Evolutionary conservation across 2,888 invertebrate genomes (phyloP), one percentile per base, ranked within the genome.

Genomic region (Lomographa bimaculata): DNA sequence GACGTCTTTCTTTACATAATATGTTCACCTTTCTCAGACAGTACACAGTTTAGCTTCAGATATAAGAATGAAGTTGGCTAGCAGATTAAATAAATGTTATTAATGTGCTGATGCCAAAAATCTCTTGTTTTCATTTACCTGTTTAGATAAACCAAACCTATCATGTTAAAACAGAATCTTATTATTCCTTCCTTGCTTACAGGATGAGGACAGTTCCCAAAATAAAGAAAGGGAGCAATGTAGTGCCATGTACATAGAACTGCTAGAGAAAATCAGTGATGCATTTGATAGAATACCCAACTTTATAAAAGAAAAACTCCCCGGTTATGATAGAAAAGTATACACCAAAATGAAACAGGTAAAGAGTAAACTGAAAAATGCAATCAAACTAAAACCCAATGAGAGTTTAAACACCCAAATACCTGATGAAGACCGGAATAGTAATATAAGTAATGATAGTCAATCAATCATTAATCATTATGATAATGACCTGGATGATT

Each of bases 201-300:
- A 81, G 75, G 57, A 61, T 17, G 42, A 59, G 18, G 34, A 27
- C 27, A 41, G 23, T 23, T 35, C 65, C 26, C 46, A 62, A 6
- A 34, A 37, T 12, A 41, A 57, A 54, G 67, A 81, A 6, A 60
- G 57, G 41, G 76, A 82, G 7, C 57, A 72, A 37, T 86, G 82
- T 35, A 91, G 90, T 68, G 75, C 79, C 32, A 82, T 91, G 46
- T 92, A 93, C 50, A 79, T 91, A 47, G 89, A 92, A 56, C 64
- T 94, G 19, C 71, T 93, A 58, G 93, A 94, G 57, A 93, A 92
- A 73, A 91, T 92, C 57, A 91, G 87, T 46, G 76, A 75, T 9
- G 91, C 93, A 0, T 90, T 94, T 50, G 91, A 92, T 53, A 91
- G 90, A 74, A 91, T 94, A 54, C 94, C 94, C 1, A 75, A 91